Evolutionary conservation across 2,113 vertebrate species (phyloP), one percentile per base, ranked within the genome.

Genomic region (Pygoscelis antarcticus): DNA sequence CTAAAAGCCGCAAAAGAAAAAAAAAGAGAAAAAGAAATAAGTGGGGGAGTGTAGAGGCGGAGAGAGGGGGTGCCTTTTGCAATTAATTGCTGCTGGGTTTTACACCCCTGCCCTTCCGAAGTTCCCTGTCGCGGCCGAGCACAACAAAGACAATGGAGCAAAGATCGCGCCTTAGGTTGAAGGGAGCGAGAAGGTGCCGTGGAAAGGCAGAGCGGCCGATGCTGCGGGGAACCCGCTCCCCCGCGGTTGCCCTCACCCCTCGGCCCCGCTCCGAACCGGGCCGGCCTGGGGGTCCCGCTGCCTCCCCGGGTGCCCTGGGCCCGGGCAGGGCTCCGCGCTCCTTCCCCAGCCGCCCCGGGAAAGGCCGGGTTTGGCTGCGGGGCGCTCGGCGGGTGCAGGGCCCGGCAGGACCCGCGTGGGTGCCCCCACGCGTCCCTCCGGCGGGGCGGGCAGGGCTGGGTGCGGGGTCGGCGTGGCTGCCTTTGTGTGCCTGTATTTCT

Each of bases 121-220:
- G 87, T 93, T 95, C 82, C 68, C 60, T 76, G 44, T 51, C 30
- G 76, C 71, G 11, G 89, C 55, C 51, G 64, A 89, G 84, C 46
- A 64, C 69, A 94, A 94, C 77, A 96, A 94, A 95, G 94, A 91
- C 87, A 94, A 76, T 71, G 55, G 94, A 96, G 89, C 96, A 96
- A 95, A 96, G 96, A 96, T 94, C 91, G 60, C 87, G n/a, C 76
- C 46, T 49, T 2, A 10, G 64, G 34, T 83, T 30, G 84, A 38
- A 90, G 76, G 62, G 82, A 74, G 34, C 0, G 19, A 57, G 9
- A 52, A 87, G 47, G 61, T 57, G 83, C 71, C 30, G 12, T 16
- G 16, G 49, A 4, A 32, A 46, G 79, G 78, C 49, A 10, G 46
- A 87, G 64, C 30, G 16, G 52, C 3, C 57, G 32, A 8, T 36